Percentiles rank a stretch among this genome's conserved stretches.
phyloP scores from a whole-genome alignment of 35 echinoderm and acorn worm species.

The Lytechinus variegatus region DNA sequence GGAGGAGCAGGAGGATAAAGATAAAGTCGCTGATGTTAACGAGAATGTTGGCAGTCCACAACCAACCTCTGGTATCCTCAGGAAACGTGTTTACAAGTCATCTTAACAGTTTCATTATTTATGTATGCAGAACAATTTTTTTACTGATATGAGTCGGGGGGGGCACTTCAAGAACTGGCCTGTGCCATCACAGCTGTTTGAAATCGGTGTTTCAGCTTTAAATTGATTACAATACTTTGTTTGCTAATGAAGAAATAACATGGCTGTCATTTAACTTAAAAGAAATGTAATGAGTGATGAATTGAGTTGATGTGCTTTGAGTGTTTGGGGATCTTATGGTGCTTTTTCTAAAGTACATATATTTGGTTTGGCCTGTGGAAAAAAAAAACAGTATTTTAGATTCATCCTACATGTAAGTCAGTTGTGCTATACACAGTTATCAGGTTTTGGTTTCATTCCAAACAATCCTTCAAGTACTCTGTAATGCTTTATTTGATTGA shows the following conservation, averaged over 20 bases:
- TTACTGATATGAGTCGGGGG: neutral
- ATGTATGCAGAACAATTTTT: neutral
- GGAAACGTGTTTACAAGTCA: neutral
- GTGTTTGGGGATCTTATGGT: too few relatives aligned
- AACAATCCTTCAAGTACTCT: neutral
- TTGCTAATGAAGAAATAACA: too few relatives aligned
- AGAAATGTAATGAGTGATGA: too few relatives aligned
- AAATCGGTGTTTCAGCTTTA: too few relatives aligned
- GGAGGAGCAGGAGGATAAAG: neutral
- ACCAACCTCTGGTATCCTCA: neutral
- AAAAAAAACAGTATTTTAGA: neutral
- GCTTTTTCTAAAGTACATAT: too few relatives aligned
- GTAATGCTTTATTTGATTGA: neutral
- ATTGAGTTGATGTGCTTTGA: too few relatives aligned
- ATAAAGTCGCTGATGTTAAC: neutral
- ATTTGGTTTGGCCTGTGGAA: neutral
- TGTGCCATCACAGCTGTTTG: too few relatives aligned
- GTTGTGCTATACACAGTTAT: neutral
- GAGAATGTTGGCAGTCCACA: neutral
- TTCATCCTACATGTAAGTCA: neutral
- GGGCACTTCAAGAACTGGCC: too few relatives aligned
- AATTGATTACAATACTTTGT: too few relatives aligned
- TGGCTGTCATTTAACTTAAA: too few relatives aligned
- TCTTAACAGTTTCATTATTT: neutral
- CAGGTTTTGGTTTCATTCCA: neutral